phyloP scores from a whole-genome alignment of 2,113 vertebrate genomes.

The Sinocyclocheilus anshuiensis region DNA sequence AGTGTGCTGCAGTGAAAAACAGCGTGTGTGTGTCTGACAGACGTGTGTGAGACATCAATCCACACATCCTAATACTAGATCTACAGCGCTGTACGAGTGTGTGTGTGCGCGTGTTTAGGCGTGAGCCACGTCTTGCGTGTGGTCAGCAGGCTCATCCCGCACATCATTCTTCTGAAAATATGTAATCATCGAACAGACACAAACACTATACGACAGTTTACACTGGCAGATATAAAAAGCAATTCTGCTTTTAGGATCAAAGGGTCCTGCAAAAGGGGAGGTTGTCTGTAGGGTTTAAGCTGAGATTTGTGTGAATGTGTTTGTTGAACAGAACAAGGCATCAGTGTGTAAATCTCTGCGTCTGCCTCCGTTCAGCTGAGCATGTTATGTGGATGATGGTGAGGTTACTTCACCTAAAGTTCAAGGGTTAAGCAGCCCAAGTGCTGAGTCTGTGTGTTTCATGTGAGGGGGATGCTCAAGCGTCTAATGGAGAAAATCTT shows the following conservation, averaged over 20 bases:
- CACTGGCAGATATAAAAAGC: constrained; percentile 1
- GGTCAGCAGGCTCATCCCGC: constrained; percentile 21
- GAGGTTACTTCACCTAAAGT: constrained; percentile 42
- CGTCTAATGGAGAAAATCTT: not conserved
- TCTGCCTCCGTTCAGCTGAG: constrained; percentile 46
- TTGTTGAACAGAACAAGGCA: constrained; percentile 25
- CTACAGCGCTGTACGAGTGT: constrained; percentile 47
- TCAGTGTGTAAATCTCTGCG: constrained; percentile 23
- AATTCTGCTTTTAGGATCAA: constrained; percentile 21
- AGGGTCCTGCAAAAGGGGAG: not conserved
- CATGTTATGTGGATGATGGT: constrained; percentile 30
- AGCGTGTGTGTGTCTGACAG: constrained; percentile 72
- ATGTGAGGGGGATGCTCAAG: not conserved
- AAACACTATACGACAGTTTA: not conserved
- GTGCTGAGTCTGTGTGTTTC: not conserved
- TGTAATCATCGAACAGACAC: not conserved
- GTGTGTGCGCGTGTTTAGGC: constrained; percentile 1
- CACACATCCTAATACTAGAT: constrained; percentile 74
- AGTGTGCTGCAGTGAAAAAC: constrained; percentile 69
- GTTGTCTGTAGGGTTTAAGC: constrained; percentile 10
- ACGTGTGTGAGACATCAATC: constrained; percentile 73
- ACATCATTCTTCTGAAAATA: not conserved
- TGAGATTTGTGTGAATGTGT: constrained; percentile 20
- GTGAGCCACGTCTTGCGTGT: not conserved
- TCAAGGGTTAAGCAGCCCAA: constrained; percentile 33